Evolutionary conservation across 2,113 vertebrate genomes (phyloP).

Genomic region (Petaurus breviceps): DNA sequence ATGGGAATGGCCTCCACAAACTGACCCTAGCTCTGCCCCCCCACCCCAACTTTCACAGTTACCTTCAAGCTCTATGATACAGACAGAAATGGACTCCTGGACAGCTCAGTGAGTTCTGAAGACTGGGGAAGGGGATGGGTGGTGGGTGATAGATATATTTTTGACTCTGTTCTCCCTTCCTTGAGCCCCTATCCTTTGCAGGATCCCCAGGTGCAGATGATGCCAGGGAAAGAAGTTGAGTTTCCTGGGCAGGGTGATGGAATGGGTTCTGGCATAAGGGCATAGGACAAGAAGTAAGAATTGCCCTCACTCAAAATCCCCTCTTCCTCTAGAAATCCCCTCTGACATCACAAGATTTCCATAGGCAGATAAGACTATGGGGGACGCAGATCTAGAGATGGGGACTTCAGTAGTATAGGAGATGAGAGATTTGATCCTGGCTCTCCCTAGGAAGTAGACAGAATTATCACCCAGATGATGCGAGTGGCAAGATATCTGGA

Average conservation of each 20-base stretch:
- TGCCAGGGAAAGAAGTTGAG: conserved; percentile 17
- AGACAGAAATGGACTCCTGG: conserved; percentile 92
- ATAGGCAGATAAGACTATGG: conserved; percentile 25
- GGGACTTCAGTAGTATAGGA: not conserved
- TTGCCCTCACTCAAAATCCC: conserved; percentile 15
- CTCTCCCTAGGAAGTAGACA: conserved; percentile 89
- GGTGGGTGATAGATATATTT: not conserved
- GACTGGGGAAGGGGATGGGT: conserved; percentile 51
- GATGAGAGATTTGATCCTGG: conserved; percentile 32
- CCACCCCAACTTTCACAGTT: conserved; percentile 81
- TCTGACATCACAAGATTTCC: conserved; percentile 20
- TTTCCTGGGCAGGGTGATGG: conserved; percentile 29
- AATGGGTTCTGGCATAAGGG: conserved; percentile 29
- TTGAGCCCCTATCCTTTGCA: conserved; percentile 27
- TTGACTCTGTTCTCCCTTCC: conserved; percentile 18
- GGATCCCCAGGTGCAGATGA: conserved; percentile 48
- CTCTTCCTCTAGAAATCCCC: not conserved
- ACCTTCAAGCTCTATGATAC: conserved; percentile 95
- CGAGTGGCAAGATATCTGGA: conserved; percentile 92
- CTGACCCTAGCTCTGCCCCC: conserved; percentile 40
- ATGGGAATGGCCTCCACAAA: conserved; percentile 50
- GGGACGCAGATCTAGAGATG: conserved; percentile 17
- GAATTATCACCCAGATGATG: conserved; percentile 94
- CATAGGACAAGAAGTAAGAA: conserved; percentile 20
- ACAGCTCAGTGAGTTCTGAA: conserved; percentile 89